These are phyloP conservation scores for Bolborhynchus lineola DNA, from an alignment of 2,113 vertebrate genomes.

Conservation along the genomic window DNA sequence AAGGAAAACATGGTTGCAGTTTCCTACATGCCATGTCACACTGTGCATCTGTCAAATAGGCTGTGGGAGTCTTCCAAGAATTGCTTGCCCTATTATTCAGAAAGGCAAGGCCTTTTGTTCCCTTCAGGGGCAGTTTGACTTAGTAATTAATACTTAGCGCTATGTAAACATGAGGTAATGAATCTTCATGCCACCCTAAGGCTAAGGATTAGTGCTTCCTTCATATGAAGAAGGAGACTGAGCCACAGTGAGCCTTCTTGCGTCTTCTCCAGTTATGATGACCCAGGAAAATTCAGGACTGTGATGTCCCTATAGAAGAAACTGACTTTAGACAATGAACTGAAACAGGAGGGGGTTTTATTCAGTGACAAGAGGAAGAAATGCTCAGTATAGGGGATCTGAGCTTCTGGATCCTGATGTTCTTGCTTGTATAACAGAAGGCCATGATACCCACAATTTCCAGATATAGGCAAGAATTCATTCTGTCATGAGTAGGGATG, in stretches of 20 bases:
- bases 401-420: not conserved
- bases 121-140: slow-evolving; percentile 26
- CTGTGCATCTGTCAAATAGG: not conserved
- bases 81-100: not conserved
- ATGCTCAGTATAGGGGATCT: not conserved
- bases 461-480: not conserved
- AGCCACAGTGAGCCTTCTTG: not conserved
- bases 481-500: not conserved
- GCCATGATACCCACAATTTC: not conserved
- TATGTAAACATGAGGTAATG: slow-evolving; percentile 51
- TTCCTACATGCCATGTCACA: not conserved
- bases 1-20: slow-evolving; percentile 1
- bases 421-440: not conserved
- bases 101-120: slow-evolving; percentile 39
- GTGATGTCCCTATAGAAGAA: not conserved
- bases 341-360: not conserved
- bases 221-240: not conserved
- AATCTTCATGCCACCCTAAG: not conserved
- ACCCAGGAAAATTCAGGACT: not conserved
- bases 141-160: slow-evolving; percentile 53
- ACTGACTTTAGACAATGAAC: not conserved
- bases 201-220: not conserved
- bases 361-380: not conserved
- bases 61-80: slow-evolving; percentile 24
- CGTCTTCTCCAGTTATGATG: not conserved